Evolutionary conservation across 2,797 vertebrate genomes (phyloP), one percentile per base, ranked within the genome.

Genomic region (Cetoscarus ocellatus): DNA sequence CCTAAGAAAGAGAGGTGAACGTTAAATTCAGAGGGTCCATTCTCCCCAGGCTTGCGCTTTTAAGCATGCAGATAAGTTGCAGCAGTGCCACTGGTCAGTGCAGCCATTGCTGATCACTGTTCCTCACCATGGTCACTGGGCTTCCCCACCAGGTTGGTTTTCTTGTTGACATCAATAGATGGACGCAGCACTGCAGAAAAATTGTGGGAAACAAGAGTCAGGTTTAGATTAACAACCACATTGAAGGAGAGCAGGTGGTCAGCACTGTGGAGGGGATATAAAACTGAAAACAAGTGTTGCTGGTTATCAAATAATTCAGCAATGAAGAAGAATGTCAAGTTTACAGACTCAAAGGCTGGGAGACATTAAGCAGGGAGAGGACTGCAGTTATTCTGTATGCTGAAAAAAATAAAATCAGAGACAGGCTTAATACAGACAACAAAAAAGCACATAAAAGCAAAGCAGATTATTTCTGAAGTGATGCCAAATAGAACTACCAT

Each of bases 61-160:
- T 27, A 9, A 74, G 45, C 11, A 52, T 8, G 58, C 7, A 42
- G 45, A 52, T 27, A 54, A 67, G 19, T 55, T 76, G 50, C 64
- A 74, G 64, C 74, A 55, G 35, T 72, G 27, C 45, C 48, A 76
- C 64, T 58, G 58, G 36, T 75, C 58, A 54, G 43, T 38, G 62
- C 49, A 58, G 51, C 43, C 18, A 56, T 51, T 48, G 43, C 73
- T 77, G 61, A 62, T 55, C 55, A 44, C 73, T 77, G 61, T 68
- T 57, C 50, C 91, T 94, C 82, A 95, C 93, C 93, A 48, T 91
- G 87, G 45, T 88, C 82, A 54, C 60, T 84, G 8, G 78, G 80
- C 68, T 94, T 92, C 61, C 86, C 91, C 83, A 92, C 93, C 80
- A 92, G 79, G 88, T 94, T 95, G 61, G 69, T 56, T 57, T 55